Base-by-base conservation (phyloP, 2,888 invertebrate species). In the Drosophila lacicola region DNA sequence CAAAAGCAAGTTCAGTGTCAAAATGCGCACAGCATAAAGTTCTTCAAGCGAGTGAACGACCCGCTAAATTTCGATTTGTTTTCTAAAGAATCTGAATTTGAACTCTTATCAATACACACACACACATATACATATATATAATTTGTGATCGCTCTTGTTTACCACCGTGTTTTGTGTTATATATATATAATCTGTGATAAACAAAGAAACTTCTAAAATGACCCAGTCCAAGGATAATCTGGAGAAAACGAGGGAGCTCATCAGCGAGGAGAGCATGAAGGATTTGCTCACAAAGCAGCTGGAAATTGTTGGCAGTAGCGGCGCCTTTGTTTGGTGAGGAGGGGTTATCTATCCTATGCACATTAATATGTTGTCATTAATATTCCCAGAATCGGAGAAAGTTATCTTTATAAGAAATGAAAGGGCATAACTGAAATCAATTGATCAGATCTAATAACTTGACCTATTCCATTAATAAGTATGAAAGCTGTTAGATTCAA, bases 261-360 rank as follows among this genome's bases (percentile, higher is more conserved):
- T 92, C 66, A 90, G 80, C 58, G 92, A 92, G 78, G 90, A 92
- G 61, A 77, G 78, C n/a, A 88, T 92, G 60, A 92, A 92, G 76
- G 92, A 91, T 67, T 78, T 91, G 70, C 85, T 92, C 6, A 90
- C 90, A 54, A 90, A 91, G 66, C 91, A 92, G 76, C 65, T 92
- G 70, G 92, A 92, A 61, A 70, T 89, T 0, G 79, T 90, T 14
- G 92, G 92, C 51, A 90, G 82, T 58, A 92, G 92, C n/a, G 92
- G 92, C 21, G 85, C 85, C 51, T 92, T 91, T 87, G 92, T 92
- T 44, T 92, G 92, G 92, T 92, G 90, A 47, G 55, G 8, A 9
- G 33, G 13, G 19, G 25, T 10, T 36, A 0, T 6, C 11, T 36
- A 0, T 6, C 11, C 29, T n/a, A 17, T 41, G 10, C 3, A 9